Percentiles rank a stretch among this genome's conserved stretches.
Conservation (phyloP, 2,113 vertebrate genomes). For the Lophius piscatorius region DNA sequence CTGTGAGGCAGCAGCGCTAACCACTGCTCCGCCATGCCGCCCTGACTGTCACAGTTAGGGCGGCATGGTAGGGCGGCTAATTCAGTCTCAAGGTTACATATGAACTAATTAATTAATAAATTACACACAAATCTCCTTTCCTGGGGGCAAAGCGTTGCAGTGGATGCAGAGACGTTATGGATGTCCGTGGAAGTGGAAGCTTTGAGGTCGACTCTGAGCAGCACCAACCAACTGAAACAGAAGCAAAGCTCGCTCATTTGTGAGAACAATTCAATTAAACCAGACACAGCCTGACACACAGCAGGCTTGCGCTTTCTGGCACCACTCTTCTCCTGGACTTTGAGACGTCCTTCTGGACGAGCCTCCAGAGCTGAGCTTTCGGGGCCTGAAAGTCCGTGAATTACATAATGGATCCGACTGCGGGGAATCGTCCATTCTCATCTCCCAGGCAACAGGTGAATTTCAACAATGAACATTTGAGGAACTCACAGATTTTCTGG, state of each 20-base stretch:
- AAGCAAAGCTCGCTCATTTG: conserved; percentile 37
- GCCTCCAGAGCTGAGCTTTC: conserved; percentile 38
- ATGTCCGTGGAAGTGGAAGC: too few species aligned
- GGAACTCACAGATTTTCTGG: conserved; percentile 63
- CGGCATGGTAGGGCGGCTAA: too few species aligned
- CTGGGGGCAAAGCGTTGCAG: not conserved
- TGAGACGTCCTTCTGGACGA: conserved; percentile 31
- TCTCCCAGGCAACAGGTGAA: conserved; percentile 65
- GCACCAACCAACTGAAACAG: conserved; percentile 23
- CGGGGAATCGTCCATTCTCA: conserved; percentile 48
- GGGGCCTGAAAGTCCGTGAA: conserved; percentile 35
- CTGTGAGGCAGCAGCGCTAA: too few species aligned
- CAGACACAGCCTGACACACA: too few species aligned
- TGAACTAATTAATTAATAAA: too few species aligned
- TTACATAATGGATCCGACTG: conserved; percentile 59
- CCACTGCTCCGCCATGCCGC: too few species aligned
- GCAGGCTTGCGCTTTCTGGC: conserved; percentile 39
- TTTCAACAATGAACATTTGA: conserved; percentile 63
- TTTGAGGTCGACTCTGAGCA: conserved; percentile 19
- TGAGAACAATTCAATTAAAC: conserved; percentile 62
- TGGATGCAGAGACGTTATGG: not conserved
- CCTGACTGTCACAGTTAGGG: too few species aligned
- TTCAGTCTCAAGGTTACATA: too few species aligned
- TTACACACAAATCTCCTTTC: too few species aligned
- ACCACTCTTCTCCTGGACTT: conserved; percentile 3